Conservation (phyloP, 1,140 invertebrate genomes). For the Drosophila sp. region DNA sequence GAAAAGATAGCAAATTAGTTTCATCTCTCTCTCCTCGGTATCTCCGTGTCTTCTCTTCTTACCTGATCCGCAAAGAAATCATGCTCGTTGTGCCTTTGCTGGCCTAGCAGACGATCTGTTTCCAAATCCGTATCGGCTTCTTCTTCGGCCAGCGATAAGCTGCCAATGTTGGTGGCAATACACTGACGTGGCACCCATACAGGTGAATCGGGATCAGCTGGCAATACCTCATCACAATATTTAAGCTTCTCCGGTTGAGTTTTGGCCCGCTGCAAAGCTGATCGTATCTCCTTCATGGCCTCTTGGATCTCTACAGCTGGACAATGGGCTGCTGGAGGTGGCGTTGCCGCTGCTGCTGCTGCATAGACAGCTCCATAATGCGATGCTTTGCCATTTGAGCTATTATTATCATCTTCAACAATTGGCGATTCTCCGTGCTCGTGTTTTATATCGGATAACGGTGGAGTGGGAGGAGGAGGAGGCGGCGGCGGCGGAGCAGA, state of each 20-base stretch:
- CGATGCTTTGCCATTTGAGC: constrained; percentile 24
- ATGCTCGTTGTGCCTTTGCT: constrained; percentile 93
- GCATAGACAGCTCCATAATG: constrained; percentile 64
- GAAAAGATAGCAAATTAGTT: not conserved
- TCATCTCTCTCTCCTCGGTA: too few relatives aligned
- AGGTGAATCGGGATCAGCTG: constrained; percentile 72
- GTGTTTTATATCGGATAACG: constrained; percentile 43
- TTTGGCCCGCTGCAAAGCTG: constrained; percentile 89
- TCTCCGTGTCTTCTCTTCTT: not conserved
- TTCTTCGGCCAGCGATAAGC: constrained; percentile 83
- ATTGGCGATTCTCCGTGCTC: constrained; percentile 13
- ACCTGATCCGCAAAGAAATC: constrained; percentile 94
- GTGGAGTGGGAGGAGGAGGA: constrained; percentile 46
- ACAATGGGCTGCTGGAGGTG: constrained; percentile 52
- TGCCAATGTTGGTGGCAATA: not conserved
- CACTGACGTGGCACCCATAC: constrained; percentile 80
- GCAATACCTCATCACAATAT: constrained; percentile 74
- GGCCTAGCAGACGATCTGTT: constrained; percentile 93
- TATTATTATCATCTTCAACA: constrained; percentile 30
- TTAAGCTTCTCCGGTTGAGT: constrained; percentile 81
- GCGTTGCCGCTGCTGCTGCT: constrained; percentile 53
- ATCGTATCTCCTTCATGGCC: constrained; percentile 92
- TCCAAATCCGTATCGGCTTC: constrained; percentile 94
- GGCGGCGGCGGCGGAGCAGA: constrained; percentile 31
- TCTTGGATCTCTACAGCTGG: constrained; percentile 85